Evolutionary conservation across 1,140 invertebrate genomes (phyloP).

Genomic region (Trachelipus rathkii): DNA sequence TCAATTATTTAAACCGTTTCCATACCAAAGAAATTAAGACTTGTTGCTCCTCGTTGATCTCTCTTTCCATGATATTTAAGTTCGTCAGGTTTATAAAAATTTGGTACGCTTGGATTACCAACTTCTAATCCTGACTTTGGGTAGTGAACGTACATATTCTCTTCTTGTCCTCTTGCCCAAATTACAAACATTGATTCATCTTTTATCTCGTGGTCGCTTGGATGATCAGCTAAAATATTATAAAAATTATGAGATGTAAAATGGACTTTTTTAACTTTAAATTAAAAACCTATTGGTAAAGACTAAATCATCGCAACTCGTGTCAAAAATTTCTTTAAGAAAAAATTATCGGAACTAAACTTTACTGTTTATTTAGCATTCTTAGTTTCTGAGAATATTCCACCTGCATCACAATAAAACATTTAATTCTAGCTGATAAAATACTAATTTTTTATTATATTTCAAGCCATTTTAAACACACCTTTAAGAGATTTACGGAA

Average conservation of each 20-base stretch:
- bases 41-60: constrained; percentile 63
- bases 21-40: constrained; percentile 79
- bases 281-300: not conserved
- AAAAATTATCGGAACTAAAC: no score
- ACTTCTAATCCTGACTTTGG: constrained; percentile 67
- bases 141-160: constrained; percentile 65
- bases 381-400: no score
- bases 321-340: no score
- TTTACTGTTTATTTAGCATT: no score
- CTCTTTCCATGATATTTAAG: constrained; percentile 88
- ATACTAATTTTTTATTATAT: no score
- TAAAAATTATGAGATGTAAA: not conserved
- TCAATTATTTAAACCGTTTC: not conserved
- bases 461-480: constrained; percentile 31
- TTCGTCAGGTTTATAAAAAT: constrained; percentile 84
- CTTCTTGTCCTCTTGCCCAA: constrained; percentile 84
- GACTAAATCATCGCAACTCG: no score
- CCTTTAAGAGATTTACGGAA: constrained; percentile 73
- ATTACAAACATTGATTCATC: constrained; percentile 84
- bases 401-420: no score
- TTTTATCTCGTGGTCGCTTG: constrained; percentile 76
- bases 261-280: not conserved
- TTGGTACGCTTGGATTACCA: constrained; percentile 59
- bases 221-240: constrained; percentile 59
- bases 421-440: no score